These are phyloP conservation scores for Helogale parvula DNA, from an alignment of 2,113 vertebrate genomes.

Conservation along the genomic window DNA sequence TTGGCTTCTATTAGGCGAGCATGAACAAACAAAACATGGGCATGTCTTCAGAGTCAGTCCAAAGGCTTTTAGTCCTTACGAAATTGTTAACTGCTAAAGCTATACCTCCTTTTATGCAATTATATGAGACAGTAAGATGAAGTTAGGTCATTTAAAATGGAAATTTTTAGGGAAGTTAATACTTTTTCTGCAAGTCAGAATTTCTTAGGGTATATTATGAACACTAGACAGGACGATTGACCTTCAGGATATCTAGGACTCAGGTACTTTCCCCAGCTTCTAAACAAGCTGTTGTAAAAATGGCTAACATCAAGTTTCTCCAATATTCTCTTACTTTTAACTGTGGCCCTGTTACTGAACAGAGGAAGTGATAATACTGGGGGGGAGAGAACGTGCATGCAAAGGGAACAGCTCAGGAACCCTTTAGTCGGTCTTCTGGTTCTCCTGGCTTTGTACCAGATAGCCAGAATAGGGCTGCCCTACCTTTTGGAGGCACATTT, in stretches of 20 bases:
- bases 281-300: slow-evolving; percentile 35
- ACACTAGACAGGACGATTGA: neutral
- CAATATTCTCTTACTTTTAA: neutral
- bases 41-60: neutral
- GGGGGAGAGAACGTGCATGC: neutral
- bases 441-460: neutral
- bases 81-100: neutral
- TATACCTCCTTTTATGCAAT: neutral
- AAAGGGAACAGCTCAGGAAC: neutral
- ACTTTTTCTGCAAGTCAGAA: neutral
- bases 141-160: slow-evolving; percentile 11
- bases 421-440: neutral
- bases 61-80: slow-evolving; percentile 27
- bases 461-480: neutral
- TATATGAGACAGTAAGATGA: neutral
- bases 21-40: neutral
- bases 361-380: neutral
- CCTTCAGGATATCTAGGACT: neutral
- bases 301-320: neutral
- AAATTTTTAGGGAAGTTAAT: neutral
- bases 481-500: neutral
- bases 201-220: neutral
- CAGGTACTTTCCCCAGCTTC: neutral
- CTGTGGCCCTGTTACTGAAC: neutral
- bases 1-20: neutral